Conservation (phyloP, 2,888 invertebrate genomes). For the Nomada fucata region DNA sequence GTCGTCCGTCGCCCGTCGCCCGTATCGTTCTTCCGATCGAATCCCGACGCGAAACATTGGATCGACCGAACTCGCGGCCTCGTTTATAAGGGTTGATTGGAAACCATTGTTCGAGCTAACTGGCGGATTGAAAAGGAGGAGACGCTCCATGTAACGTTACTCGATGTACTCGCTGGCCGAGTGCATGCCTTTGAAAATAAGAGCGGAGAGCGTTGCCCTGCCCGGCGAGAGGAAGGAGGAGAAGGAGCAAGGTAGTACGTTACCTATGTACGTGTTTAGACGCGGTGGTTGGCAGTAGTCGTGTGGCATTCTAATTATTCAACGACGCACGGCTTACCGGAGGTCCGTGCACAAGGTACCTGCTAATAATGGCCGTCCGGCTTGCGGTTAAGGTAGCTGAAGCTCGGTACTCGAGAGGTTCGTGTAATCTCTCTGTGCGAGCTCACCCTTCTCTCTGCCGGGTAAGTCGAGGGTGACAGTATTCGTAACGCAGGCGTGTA, state of each 20-base stretch:
- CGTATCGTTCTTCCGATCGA: background rate
- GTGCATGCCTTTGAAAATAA: conserved; percentile 42
- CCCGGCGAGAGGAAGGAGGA: background rate
- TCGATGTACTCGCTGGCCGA: background rate
- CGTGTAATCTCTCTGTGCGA: conserved; percentile 81
- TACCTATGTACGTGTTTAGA: conserved; percentile 61
- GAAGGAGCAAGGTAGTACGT: conserved; percentile 36
- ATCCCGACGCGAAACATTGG: background rate
- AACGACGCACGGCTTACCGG: conserved; percentile 66
- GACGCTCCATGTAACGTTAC: background rate
- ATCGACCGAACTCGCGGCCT: background rate
- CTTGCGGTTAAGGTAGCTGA: conserved; percentile 79
- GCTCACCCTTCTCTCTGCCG: conserved; percentile 73
- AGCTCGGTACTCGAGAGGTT: conserved; percentile 76
- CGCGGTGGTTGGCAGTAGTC: conserved; percentile 49
- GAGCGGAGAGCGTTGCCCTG: conserved; percentile 15
- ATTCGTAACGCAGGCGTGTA: conserved; percentile 46
- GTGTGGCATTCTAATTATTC: conserved; percentile 77
- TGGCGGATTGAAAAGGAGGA: background rate
- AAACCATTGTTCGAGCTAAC: background rate
- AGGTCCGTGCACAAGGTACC: conserved; percentile 70
- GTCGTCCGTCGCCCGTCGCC: too few species aligned
- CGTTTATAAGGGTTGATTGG: background rate
- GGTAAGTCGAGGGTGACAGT: conserved; percentile 79
- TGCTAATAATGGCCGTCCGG: conserved; percentile 82